Evolutionary conservation across 2,888 invertebrate genomes (phyloP), one percentile per base, ranked within the genome.

Genomic region (Cactoblastis cactorum): DNA sequence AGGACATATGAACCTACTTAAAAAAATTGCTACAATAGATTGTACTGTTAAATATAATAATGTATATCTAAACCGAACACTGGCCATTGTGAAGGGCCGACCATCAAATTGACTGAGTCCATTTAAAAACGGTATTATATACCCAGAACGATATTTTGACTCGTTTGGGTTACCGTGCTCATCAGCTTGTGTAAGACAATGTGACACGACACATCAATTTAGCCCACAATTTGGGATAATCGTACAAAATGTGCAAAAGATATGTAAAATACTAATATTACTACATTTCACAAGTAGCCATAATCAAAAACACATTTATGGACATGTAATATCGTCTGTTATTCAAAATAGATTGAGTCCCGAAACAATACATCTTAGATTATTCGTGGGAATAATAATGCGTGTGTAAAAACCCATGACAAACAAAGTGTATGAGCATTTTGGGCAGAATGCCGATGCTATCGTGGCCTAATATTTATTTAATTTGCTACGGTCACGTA

Each of bases 251-350:
- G 33, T 33, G 33, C 33, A 33, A 28, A 28, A 28, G 8, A 4
- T 28, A 28, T 28, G 28, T 28, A 28, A 28, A 6, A 28, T 6
- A 28, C 5, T 9, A 8, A 28, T n/a, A n/a, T n/a, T 32, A 32
- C 32, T n/a, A 28, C 15, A 35, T 37, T 37, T 37, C 37, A 37
- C 37, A 37, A 43, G 41, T 43, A 41, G 41, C 22, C 14, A 43
- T 43, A 28, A 43, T 43, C 43, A 43, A 43, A 43, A 43, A 43
- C 28, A 32, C 43, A 43, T 43, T 43, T 43, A 43, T 28, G 28
- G 17, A 28, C 28, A 43, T 9, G 15, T 43, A n/a, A 41, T 32
- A 43, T 15, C 28, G 11, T 43, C 28, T 43, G 43, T 28, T 43
- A 43, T 43, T 43, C 43, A 43, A 43, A 43, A 43, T 43, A 43